phyloP scores from a whole-genome alignment of 2,888 invertebrate genomes.

The Andrena fulva region DNA sequence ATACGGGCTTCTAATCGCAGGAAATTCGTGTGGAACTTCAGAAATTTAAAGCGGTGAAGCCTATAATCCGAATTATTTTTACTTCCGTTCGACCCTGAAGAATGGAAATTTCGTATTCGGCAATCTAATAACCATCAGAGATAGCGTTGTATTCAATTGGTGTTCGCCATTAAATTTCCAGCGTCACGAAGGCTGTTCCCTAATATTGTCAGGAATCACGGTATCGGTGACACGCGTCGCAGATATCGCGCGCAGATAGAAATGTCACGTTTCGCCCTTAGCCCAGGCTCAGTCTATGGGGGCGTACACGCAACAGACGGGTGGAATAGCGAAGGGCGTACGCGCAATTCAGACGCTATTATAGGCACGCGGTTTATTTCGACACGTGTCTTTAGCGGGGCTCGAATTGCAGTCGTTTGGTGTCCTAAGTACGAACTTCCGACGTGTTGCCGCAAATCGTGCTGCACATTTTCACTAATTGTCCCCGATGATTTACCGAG shows the following conservation, averaged over 20 bases:
- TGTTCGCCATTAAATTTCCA: conserved; percentile 11
- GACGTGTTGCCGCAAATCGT: conserved; percentile 54
- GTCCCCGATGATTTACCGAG: conserved; percentile 45
- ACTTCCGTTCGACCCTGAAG: no score
- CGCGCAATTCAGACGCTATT: conserved; percentile 77
- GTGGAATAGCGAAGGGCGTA: conserved; percentile 71
- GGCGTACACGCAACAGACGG: conserved; percentile 55
- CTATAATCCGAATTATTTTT: no score
- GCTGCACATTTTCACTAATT: conserved; percentile 39
- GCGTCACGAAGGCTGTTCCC: background rate
- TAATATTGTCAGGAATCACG: conserved; percentile 44
- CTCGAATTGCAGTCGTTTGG: conserved; percentile 80
- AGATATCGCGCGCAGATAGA: conserved; percentile 65
- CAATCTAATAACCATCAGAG: background rate
- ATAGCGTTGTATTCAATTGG: background rate
- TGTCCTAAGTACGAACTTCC: conserved; percentile 61
- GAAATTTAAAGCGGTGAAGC: no score
- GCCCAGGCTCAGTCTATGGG: conserved; percentile 38
- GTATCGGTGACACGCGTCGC: conserved; percentile 69
- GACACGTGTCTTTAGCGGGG: conserved; percentile 80
- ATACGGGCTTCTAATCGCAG: no score
- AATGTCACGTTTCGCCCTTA: conserved; percentile 69
- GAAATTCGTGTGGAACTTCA: no score
- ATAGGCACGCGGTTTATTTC: conserved; percentile 77
- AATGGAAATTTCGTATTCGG: background rate